Evolutionary conservation across 2,888 invertebrate genomes (phyloP), one percentile per base, ranked within the genome.

Genomic region (Athripsodes cinereus): DNA sequence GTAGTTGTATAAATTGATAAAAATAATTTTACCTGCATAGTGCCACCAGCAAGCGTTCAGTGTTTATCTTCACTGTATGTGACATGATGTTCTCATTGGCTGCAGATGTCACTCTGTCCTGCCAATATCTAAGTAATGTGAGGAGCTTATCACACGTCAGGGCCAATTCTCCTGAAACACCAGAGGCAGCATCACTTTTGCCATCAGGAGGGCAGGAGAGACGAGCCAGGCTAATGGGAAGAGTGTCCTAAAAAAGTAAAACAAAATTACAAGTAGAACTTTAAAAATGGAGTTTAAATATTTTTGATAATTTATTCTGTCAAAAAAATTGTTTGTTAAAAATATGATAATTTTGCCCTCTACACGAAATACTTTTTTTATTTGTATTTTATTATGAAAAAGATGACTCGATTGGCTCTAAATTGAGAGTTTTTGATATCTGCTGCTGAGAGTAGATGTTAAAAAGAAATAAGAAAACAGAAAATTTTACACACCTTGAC

Each of bases 121-220:
- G 76, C 78, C 78, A 78, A 53, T 75, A 79, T 18, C 77, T 74
- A 0, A 79, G 67, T 0, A 79, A 63, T 0, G 76, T 74, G 16
- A 78, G 70, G 1, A 79, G 62, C 56, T 77, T 78, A 22, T 79
- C 75, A 0, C 75, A 75, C 0, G 73, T 74, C 2, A 76, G 67
- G 1, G 74, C 67, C 40, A 77, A 71, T 60, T 79, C 78, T 0
- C 74, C 56, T 6, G 20, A 16, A 16, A 51, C 22, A 11, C 18
- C 34, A 22, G 16, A 13, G 20, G 47, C 5, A 3, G 3, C 2
- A 16, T 40, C 16, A 40, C 40, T 13, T 8, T 31, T 6, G 8
- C 31, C 31, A 40, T 55, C 46, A n/a, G 52, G 52, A 18, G 0
- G 64, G 66, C 35, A 68, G 64, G 78, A 73, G 62, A 73, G 73